Conservation (phyloP, 2,113 vertebrate genomes). For the Crotalus viridis region DNA sequence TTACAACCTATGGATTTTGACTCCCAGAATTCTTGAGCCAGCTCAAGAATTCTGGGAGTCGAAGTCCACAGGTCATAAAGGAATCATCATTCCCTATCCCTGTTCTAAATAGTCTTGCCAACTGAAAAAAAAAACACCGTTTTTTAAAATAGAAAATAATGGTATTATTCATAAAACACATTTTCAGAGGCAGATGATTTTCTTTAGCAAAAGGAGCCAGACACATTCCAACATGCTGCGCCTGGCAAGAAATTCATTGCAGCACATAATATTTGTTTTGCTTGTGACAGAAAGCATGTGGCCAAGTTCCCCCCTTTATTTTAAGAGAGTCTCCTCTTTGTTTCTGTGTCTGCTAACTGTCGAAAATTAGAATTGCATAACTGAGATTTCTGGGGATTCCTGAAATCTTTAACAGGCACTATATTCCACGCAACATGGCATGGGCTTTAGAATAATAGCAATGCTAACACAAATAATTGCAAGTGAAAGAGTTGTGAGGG, state of each 20-base stretch:
- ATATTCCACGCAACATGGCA: not conserved
- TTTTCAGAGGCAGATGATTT: conserved; percentile 10
- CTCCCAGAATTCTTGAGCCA: not conserved
- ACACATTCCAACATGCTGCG: conserved; percentile 20
- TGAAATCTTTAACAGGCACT: not conserved
- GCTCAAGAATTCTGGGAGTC: not conserved
- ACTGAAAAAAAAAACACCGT: not conserved
- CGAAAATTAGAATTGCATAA: conserved; percentile 3
- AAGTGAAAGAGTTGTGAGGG: not conserved
- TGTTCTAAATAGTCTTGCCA: not conserved
- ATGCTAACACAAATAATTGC: not conserved
- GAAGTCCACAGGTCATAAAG: not conserved
- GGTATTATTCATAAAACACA: not conserved
- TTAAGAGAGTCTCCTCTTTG: not conserved
- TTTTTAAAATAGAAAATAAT: conserved; percentile 12
- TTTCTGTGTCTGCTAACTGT: not conserved
- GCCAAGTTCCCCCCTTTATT: conserved; percentile 4
- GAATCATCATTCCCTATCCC: not conserved
- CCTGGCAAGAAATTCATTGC: conserved; percentile 25
- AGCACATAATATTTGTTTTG: conserved; percentile 25
- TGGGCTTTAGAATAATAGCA: not conserved
- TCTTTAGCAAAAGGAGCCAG: conserved; percentile 15
- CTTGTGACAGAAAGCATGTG: conserved; percentile 18
- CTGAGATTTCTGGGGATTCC: not conserved
- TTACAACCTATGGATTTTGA: not conserved